Base-by-base conservation (phyloP, 1,140 invertebrate genomes). In the Yoshiicerus persimilis region DNA sequence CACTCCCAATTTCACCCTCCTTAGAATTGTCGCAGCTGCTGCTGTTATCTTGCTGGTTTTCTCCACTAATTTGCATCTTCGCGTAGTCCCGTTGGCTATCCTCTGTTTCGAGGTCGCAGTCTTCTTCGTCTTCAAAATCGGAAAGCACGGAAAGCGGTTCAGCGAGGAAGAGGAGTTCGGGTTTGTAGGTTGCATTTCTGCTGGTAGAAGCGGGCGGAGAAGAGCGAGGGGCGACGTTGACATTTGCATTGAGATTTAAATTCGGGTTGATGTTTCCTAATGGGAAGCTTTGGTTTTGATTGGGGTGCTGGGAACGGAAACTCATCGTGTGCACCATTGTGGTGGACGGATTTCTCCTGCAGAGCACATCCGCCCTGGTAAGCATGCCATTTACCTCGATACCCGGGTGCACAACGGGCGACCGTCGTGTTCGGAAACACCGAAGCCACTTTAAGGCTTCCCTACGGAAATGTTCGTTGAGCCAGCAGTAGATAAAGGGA, bases 401-500 rank as follows among this genome's bases (percentile, higher is more conserved):
- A 25, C 66, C 66, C 94, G 90, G 91, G 89, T 4, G 66, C 87
- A 62, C 92, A 92, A 87, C 25, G 6, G 87, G 90, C 30, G 87
- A 89, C 8, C 62, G 30, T 70, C 66, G 27, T 10, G 66, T 70
- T 16, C 88, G 86, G 64, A 89, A 91, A 47, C 90, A 90, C 4
- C 85, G 32, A 2, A 89, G 39, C 90, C 90, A 91, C 75, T 89
- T 89, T 11, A 89, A 23, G 64, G 91, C 92, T 23, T 93, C 93
- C 30, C 91, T 90, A 4, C 93, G 91, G 90, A 94, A 94, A 87
- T 93, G 92, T 34, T 93, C 92, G 84, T 93, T 92, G 4, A 92
- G 89, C 92, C 93, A 93, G 89, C 93, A 94, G 91, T 94, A 94
- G 32, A 94, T 93, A 87, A 94, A 93, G 0, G 94, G 94, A 89